Base-by-base conservation (phyloP, 2,888 invertebrate genomes). In the Diarsia mendica region DNA sequence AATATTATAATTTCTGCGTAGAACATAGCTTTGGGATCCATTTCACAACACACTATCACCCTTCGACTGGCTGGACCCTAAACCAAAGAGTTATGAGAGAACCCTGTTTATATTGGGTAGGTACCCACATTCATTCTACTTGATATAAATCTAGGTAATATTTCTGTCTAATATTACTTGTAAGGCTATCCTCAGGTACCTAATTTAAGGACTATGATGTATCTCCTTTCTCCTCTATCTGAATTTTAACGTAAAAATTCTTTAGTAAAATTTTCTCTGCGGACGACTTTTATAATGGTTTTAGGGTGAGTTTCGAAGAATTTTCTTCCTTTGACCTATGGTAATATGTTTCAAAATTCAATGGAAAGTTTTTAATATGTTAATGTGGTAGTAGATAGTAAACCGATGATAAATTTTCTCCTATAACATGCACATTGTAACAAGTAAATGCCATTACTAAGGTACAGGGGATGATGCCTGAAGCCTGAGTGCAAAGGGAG, bases 241-340 rank as follows among this genome's bases (percentile, higher is more conserved):
- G 39, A 85, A 83, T 77, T 82, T 84, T 79, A 84, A 78, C 77
- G 77, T 79, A 64, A 75, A 84, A 83, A 80, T 80, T 82, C 67
- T 79, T 72, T 44, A 48, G 60, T 73, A n/a, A 70, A 80, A 63
- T 77, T 71, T 70, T 67, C 55, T 77, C 63, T 6, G 58, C 23
- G 48, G 28, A n/a, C 44, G 63, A 77, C 69, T 77, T 72, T 79
- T 67, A 74, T 74, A 72, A 77, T 72, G 58, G 33, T 72, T 82
- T 75, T 39, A 33, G 46, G 51, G 39, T n/a, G 61, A 67, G 67
- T 79, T 63, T 28, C 1, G 11, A 51, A 66, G 58, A 61, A 72
- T 46, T 75, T 70, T 68, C 51, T 44, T 70, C 70, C 75, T 68
- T 64, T 73, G 55, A 53, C 11, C 28, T 11, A 53, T 11, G 13